Evolutionary conservation across 2,888 invertebrate species (phyloP), one percentile per base, ranked within the genome.

Genomic region (Parascotia fuliginaria): DNA sequence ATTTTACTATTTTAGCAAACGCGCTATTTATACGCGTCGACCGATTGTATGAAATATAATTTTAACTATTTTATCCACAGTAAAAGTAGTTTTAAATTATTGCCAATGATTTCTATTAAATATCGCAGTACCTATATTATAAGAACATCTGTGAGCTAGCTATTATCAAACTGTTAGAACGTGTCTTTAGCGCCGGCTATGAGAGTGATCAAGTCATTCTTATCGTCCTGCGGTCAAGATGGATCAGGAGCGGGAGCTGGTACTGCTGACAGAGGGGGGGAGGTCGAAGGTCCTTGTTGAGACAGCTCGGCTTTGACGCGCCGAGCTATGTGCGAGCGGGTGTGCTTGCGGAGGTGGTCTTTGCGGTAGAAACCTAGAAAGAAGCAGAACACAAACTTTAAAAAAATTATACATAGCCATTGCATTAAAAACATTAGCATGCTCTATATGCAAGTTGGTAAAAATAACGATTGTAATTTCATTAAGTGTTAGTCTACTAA

Each of bases 341-440:
- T 96, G 81, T 97, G 97, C 79, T 97, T 97, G 73, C 96, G 94
- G 54, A 97, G 92, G 85, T 97, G 97, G 86, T 97, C 97, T 77
- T 97, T 97, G 65, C 97, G 94, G 87, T 97, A 97, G 87, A 97
- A 97, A 44, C 96, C 94, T 93, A 71, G 0, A 7, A 39, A 16
- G 3, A 9, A 38, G 6, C n/a, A 27, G 7, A 22, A 34, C 15
- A 34, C 19, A 11, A n/a, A n/a, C n/a, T n/a, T n/a, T n/a, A n/a
- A n/a, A n/a, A n/a, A n/a, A n/a, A n/a, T n/a, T n/a, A n/a, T n/a
- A n/a, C n/a, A n/a, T n/a, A n/a, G n/a, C n/a, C n/a, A n/a, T n/a
- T n/a, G n/a, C n/a, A n/a, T n/a, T n/a, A n/a, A n/a, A n/a, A n/a
- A n/a, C n/a, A n/a, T n/a, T n/a, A n/a, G n/a, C n/a, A n/a, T n/a